phyloP scores from a whole-genome alignment of 2,888 invertebrate genomes.

The Tinea trinotella region DNA sequence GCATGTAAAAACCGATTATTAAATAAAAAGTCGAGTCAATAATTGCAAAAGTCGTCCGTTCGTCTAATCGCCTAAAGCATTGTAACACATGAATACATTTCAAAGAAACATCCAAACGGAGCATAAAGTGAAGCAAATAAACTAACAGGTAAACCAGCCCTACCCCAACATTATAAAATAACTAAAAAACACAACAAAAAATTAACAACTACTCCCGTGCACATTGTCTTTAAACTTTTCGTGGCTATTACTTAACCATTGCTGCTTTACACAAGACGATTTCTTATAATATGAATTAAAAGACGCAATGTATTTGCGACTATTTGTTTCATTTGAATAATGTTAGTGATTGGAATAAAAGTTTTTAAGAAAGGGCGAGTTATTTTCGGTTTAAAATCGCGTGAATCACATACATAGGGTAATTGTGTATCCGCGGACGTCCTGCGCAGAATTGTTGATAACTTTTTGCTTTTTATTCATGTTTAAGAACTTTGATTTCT shows the following conservation, averaged over 20 bases:
- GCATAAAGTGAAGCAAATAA: slow-evolving; percentile 8
- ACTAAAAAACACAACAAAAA: slow-evolving; percentile 2
- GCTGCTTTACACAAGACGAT: background rate
- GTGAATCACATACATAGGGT: slow-evolving; percentile 9
- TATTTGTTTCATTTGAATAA: background rate
- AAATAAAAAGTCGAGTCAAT: too few relatives aligned
- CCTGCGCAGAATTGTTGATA: background rate
- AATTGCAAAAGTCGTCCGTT: background rate
- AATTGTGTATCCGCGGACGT: background rate
- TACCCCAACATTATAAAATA: slow-evolving; percentile 14
- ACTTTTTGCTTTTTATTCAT: background rate
- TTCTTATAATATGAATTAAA: background rate
- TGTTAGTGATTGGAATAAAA: background rate
- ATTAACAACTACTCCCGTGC: background rate
- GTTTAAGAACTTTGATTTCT: too few relatives aligned
- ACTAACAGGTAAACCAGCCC: slow-evolving; percentile 12
- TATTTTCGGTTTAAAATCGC: slow-evolving; percentile 2
- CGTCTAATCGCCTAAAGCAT: slow-evolving; percentile 2
- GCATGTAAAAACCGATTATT: too few relatives aligned
- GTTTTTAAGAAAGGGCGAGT: background rate
- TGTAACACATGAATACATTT: background rate
- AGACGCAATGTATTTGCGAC: background rate
- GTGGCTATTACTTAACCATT: background rate
- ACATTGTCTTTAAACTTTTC: background rate
- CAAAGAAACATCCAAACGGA: slow-evolving; percentile 8